These are phyloP conservation scores for Ornithorhynchus anatinus DNA, from an alignment of 2,113 vertebrate species.

Conservation along the genomic window DNA sequence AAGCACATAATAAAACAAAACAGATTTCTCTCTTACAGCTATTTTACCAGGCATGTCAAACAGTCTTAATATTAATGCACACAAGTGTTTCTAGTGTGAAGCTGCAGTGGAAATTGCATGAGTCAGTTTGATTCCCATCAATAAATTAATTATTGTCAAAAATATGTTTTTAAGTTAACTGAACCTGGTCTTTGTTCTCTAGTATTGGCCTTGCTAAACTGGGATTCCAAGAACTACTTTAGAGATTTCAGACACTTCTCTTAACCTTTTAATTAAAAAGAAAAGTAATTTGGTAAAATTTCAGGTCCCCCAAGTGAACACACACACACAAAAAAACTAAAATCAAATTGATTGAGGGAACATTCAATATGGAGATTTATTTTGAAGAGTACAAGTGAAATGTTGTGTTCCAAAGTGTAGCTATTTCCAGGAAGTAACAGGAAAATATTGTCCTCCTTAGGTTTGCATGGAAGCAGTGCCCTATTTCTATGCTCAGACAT, in stretches of 20 bases:
- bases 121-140: not conserved
- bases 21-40: not conserved
- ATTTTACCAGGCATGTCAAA: not conserved
- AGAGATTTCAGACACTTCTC: slow-evolving; percentile 22
- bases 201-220: slow-evolving; percentile 18
- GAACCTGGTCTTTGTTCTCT: slow-evolving; percentile 25
- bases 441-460: no score
- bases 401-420: not conserved
- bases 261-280: slow-evolving; percentile 28
- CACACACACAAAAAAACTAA: no score
- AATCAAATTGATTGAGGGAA: not conserved
- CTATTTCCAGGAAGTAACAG: not conserved
- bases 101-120: not conserved
- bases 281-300: not conserved
- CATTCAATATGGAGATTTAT: not conserved
- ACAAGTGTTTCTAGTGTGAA: not conserved
- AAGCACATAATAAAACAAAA: rapidly evolving
- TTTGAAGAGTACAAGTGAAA: not conserved
- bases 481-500: no score
- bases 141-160: slow-evolving; percentile 30
- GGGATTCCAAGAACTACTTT: slow-evolving; percentile 21
- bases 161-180: not conserved
- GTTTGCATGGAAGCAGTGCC: no score
- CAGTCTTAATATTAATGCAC: not conserved
- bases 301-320: not conserved